Evolutionary conservation across 2,888 invertebrate species (phyloP).

Genomic region (Mamestra brassicae): DNA sequence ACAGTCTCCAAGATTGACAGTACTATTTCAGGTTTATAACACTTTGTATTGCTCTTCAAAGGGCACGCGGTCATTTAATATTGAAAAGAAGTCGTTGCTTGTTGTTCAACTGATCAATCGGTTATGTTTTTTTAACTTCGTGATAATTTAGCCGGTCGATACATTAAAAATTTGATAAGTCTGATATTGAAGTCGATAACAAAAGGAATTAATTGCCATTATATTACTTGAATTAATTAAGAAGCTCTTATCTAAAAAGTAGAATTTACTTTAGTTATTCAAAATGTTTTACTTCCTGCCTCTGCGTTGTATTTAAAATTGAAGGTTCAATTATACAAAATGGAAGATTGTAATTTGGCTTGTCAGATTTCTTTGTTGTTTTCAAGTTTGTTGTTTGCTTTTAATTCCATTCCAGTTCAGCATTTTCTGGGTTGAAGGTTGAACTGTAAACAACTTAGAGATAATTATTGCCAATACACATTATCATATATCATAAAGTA

Average conservation of each 20-base stretch:
- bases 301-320: constrained; percentile 46
- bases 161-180: constrained; percentile 37
- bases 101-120: constrained; percentile 24
- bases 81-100: constrained; percentile 24
- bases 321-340: constrained; percentile 51
- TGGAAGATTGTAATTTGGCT: constrained; percentile 48
- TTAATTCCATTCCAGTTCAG: constrained; percentile 34
- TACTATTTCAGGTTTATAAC: constrained; percentile 12
- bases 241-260: constrained; percentile 43
- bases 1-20: constrained; percentile 25
- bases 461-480: constrained; percentile 72
- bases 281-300: constrained; percentile 22
- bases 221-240: constrained; percentile 23
- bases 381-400: constrained; percentile 37
- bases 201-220: constrained; percentile 39
- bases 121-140: constrained; percentile 19
- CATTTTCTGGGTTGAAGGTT: constrained; percentile 63
- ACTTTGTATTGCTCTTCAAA: constrained; percentile 27
- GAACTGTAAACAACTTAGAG: constrained; percentile 76
- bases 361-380: constrained; percentile 47
- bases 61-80: constrained; percentile 34
- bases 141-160: constrained; percentile 30
- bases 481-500: constrained; percentile 70
- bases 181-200: constrained; percentile 23
- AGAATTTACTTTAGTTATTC: constrained; percentile 21